Percentiles rank a stretch among this genome's conserved stretches.
These are phyloP conservation scores for Limnephilus lunatus DNA, from an alignment of 2,888 invertebrate species.

Conservation along the genomic window DNA sequence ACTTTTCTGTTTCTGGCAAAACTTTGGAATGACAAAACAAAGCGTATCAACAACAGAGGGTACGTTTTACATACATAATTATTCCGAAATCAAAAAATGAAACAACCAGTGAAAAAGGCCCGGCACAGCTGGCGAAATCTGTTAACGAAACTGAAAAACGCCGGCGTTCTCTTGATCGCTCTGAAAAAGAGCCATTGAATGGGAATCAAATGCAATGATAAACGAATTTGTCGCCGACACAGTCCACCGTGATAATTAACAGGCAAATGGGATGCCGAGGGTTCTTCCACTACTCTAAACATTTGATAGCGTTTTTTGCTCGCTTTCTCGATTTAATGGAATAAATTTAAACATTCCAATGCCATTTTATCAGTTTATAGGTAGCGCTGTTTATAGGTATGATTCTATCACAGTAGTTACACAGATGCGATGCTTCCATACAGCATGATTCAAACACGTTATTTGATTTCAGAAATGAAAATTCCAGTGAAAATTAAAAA, in stretches of 20 bases:
- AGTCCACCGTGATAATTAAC: conserved; percentile 36
- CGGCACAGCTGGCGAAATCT: background rate
- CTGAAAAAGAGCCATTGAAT: conserved; percentile 48
- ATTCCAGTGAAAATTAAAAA: no score
- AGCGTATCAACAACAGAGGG: background rate
- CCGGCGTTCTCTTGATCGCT: background rate
- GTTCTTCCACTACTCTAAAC: background rate
- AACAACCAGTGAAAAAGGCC: background rate
- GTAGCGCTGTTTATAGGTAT: no score
- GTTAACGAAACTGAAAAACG: background rate
- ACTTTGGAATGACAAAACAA: background rate
- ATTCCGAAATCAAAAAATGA: background rate
- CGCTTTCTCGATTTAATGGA: background rate
- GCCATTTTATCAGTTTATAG: background rate
- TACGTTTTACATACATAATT: background rate
- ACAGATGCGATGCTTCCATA: no score
- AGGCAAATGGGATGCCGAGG: conserved; percentile 13
- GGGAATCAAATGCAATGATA: conserved; percentile 49
- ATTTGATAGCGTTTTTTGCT: background rate
- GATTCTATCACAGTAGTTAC: no score
- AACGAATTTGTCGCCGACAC: conserved; percentile 45
- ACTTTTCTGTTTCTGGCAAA: no score
- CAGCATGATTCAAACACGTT: no score
- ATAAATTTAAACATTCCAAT: background rate
- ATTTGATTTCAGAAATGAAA: no score